Percentiles rank a stretch among this genome's conserved stretches.
phyloP scores from a whole-genome alignment of 2,797 vertebrate species.

The Telmatherina bonti region DNA sequence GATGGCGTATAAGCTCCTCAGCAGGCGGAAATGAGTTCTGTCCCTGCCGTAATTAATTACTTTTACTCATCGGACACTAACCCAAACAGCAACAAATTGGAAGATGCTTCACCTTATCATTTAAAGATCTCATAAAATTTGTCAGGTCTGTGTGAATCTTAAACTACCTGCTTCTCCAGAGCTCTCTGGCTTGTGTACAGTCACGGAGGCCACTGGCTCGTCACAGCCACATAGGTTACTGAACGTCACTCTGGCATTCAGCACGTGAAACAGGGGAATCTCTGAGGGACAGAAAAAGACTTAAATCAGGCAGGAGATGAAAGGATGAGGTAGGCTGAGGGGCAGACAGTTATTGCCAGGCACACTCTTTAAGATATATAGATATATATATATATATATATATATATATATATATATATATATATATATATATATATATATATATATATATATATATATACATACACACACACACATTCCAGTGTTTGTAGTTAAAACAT shows the following conservation, averaged over 20 bases:
- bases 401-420: too few relatives aligned
- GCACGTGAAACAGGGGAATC: conserved; percentile 95
- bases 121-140: not conserved
- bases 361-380: not conserved
- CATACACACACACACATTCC: not conserved
- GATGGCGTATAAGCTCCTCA: too few relatives aligned
- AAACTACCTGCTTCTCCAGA: conserved; percentile 75
- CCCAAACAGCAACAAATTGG: not conserved
- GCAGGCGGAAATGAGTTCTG: not conserved
- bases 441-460: too few relatives aligned
- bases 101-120: not conserved
- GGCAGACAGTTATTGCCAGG: not conserved
- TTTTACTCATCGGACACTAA: not conserved
- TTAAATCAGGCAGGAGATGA: conserved; percentile 10
- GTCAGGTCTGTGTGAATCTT: not conserved
- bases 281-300: conserved; percentile 75
- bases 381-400: too few relatives aligned
- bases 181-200: conserved; percentile 77
- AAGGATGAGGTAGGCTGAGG: not conserved
- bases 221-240: conserved; percentile 95
- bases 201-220: conserved; percentile 90
- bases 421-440: too few relatives aligned
- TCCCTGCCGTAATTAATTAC: not conserved
- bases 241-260: conserved; percentile 96
- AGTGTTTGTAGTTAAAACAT: not conserved